Conservation (phyloP, 37 sponge, comb jelly and placozoan species). For the Cliona cf. orientalis region DNA sequence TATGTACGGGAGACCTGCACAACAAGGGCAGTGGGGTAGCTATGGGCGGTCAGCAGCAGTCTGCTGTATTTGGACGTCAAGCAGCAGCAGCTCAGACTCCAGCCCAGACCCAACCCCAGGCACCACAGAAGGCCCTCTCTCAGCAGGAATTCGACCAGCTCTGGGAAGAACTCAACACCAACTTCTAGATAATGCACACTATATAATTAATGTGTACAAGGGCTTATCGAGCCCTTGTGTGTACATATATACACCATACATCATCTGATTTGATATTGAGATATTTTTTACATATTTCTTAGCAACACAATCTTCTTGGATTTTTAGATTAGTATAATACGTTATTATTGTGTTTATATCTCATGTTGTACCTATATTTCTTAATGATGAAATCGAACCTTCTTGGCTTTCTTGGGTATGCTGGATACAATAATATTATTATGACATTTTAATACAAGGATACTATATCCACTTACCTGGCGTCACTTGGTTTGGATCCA, state of each 20-base stretch:
- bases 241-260: neutral
- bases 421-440: conserved; percentile 18
- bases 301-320: neutral
- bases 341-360: neutral
- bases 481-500: conserved; percentile 3
- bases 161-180: conserved; percentile 33
- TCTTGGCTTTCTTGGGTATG: conserved; percentile 40
- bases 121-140: no score
- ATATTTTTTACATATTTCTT: neutral
- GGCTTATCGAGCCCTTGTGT: neutral
- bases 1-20: no score
- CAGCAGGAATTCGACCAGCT: conserved; percentile 38
- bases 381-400: conserved; percentile 64
- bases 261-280: neutral
- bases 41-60: no score
- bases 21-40: no score
- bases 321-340: neutral
- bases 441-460: neutral
- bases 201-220: no score
- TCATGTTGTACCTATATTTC: neutral
- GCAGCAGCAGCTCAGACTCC: no score
- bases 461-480: conserved; percentile 3
- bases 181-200: no score
- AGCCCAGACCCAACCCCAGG: no score
- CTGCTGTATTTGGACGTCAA: no score